phyloP scores from a whole-genome alignment of 2,797 vertebrate species.

The Falco cherrug region DNA sequence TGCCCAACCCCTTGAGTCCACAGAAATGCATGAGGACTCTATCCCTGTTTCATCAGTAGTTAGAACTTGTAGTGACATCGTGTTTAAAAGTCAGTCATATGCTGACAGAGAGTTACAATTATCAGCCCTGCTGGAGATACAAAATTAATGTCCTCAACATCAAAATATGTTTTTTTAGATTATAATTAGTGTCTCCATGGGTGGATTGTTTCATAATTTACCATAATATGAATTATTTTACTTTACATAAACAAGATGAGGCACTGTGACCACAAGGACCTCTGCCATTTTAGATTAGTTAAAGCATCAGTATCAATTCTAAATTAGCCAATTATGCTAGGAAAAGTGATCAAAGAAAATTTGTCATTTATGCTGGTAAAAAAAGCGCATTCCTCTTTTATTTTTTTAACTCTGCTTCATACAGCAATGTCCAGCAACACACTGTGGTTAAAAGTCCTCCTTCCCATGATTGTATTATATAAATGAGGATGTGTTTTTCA shows the following conservation, averaged over 20 bases:
- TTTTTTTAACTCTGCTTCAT: not conserved
- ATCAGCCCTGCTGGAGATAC: slow-evolving; percentile 30
- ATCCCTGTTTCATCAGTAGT: not conserved
- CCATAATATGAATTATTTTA: slow-evolving; percentile 31
- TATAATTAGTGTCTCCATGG: slow-evolving; percentile 59
- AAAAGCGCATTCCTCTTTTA: not conserved
- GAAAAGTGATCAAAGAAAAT: not conserved
- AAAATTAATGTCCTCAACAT: slow-evolving; percentile 33
- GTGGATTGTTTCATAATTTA: slow-evolving; percentile 55
- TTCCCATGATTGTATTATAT: not conserved
- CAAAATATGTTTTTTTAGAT: slow-evolving; percentile 63
- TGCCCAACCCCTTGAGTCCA: not conserved
- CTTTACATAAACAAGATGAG: slow-evolving; percentile 35
- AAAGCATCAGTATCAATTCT: slow-evolving; percentile 27
- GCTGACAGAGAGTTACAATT: slow-evolving; percentile 1
- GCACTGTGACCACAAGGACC: slow-evolving; percentile 33
- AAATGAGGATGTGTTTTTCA: not conserved
- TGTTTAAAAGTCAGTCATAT: not conserved
- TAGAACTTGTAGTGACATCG: not conserved
- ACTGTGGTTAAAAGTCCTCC: not conserved
- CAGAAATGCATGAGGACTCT: not conserved
- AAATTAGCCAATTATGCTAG: not conserved
- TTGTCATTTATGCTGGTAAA: not conserved
- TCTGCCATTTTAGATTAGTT: slow-evolving; percentile 64
- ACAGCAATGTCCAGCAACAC: not conserved